Conservation (phyloP, 2,113 vertebrate genomes). For the Okapia johnstoni region DNA sequence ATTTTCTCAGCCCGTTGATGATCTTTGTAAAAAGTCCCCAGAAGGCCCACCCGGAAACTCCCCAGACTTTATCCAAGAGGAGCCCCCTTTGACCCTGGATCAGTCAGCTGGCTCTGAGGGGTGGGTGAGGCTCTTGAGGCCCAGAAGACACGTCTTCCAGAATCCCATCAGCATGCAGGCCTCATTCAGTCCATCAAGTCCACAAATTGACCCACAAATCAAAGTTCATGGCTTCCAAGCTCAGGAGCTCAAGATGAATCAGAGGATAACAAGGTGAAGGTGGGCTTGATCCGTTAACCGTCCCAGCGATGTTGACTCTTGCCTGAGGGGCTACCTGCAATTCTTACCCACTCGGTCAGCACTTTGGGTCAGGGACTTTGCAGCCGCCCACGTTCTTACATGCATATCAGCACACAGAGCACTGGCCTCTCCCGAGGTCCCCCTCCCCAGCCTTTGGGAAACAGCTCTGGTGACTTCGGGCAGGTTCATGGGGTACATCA, state of each 20-base stretch:
- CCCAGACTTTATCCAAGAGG: neutral
- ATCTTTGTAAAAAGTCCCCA: neutral
- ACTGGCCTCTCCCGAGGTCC: rapidly evolving
- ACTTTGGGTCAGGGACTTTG: neutral
- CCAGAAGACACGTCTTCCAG: neutral
- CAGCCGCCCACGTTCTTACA: neutral
- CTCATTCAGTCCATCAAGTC: neutral
- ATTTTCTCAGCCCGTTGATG: neutral
- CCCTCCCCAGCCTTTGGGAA: neutral
- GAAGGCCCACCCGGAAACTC: neutral
- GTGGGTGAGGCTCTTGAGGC: rapidly evolving
- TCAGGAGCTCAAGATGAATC: neutral
- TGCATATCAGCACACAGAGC: neutral
- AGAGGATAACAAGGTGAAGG: neutral
- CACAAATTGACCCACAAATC: neutral
- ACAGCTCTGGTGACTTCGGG: neutral
- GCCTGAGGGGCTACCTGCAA: rapidly evolving
- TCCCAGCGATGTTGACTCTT: rapidly evolving
- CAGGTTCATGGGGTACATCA: rapidly evolving
- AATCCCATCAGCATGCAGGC: neutral
- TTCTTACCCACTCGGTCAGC: neutral
- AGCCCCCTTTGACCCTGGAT: neutral
- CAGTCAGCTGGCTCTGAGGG: neutral
- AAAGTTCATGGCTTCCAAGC: neutral
- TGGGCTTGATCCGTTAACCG: neutral